Evolutionary conservation across 2,888 invertebrate species (phyloP), one percentile per base, ranked within the genome.

Genomic region (Caradrina kadenii): DNA sequence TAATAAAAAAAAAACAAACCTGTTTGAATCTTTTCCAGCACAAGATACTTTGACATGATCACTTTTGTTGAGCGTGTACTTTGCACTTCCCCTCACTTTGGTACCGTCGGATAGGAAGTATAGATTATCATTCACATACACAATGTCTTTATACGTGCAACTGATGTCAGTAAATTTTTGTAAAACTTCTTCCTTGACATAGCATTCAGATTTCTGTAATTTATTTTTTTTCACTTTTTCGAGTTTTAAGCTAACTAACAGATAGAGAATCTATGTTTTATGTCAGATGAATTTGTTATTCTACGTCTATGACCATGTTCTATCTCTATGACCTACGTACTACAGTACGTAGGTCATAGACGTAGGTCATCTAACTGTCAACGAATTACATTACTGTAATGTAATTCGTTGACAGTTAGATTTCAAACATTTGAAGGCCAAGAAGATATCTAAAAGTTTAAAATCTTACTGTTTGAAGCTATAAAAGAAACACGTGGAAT

Each of bases 11-110:
- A 31, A 54, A 17, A 63, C 65, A 22, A 11, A 94, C 94, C 92
- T 88, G 10, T 91, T 81, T 0, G 88, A 87, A 67, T 84, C 87
- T 13, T 76, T 86, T 0, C 96, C 95, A 10, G 83, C 88, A 86
- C 98, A 98, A 10, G 95, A 94, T 0, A 98, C 97, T 84, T 96
- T 96, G 5, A 97, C 97, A 87, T 97, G 97, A 90, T 98, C 98
- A 72, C 97, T 97, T 53, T 94, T 91, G 73, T 94, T 96, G 52
- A 98, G 92, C 19, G 94, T 94, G 87, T 98, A 98, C 4, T 93
- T 94, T 10, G 96, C 96, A 59, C 96, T 96, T 0, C 96, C 96
- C 49, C 92, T 92, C 0, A 96, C 94, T 0, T 95, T 95, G 0
- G 94, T 93, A 0, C 96, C 92, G 5, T 94, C 88, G 0, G 97